Evolutionary conservation across 2,113 vertebrate genomes (phyloP).

Genomic region (Phaethornis superciliosus): DNA sequence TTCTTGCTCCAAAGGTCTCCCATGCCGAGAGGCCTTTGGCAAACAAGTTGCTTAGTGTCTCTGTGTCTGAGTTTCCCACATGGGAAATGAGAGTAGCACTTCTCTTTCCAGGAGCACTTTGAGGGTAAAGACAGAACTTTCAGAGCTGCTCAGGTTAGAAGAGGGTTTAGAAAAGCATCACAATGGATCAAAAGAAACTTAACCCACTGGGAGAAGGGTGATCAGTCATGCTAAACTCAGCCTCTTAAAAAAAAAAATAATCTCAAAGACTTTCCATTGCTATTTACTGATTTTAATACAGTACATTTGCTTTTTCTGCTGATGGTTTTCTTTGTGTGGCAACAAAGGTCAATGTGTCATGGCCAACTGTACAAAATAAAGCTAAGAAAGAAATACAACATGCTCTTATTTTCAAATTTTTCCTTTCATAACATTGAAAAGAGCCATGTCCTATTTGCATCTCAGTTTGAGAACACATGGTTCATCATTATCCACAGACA

Average conservation of each 20-base stretch:
- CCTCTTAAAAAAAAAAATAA: neutral
- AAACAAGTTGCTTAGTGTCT: neutral
- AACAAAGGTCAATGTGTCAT: neutral
- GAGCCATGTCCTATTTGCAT: neutral
- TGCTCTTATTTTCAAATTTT: neutral
- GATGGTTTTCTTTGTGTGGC: neutral
- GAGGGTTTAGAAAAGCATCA: neutral
- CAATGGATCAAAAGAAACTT: neutral
- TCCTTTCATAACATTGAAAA: neutral
- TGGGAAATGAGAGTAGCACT: neutral
- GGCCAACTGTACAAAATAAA: neutral
- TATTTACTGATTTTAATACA: neutral
- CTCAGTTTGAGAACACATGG: neutral
- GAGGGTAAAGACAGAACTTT: neutral
- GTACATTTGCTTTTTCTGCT: neutral
- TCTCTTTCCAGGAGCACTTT: neutral
- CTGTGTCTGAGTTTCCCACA: neutral
- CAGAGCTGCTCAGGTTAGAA: neutral
- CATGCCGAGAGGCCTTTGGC: rapidly evolving
- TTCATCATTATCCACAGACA: neutral
- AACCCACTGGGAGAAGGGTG: neutral
- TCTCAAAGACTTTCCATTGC: neutral
- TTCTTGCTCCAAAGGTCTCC: neutral
- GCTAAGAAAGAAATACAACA: neutral
- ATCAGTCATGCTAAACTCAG: neutral